Evolutionary conservation across 1,140 invertebrate species (phyloP).

Genomic region (Hyphantria cunea): DNA sequence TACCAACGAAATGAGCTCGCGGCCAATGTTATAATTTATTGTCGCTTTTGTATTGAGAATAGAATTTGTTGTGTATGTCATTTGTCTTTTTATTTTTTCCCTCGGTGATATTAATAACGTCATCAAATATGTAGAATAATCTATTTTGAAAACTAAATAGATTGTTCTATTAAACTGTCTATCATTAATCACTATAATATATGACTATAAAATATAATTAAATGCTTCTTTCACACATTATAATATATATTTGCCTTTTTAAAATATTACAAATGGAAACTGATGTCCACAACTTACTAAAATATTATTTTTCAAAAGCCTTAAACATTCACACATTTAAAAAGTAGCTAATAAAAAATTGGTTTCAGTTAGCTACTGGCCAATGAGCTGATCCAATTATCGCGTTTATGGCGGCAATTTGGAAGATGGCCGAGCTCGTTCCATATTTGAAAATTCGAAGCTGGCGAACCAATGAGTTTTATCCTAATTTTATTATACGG

Average conservation of each 20-base stretch:
- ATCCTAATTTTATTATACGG: conserved; percentile 70
- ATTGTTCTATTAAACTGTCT: conserved; percentile 3
- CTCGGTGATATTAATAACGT: conserved; percentile 27
- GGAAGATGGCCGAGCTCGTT: conserved; percentile 66
- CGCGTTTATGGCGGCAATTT: conserved; percentile 71
- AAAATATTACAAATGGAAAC: neutral
- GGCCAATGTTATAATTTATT: conserved; percentile 75
- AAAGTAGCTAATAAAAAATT: conserved; percentile 38
- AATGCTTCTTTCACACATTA: neutral
- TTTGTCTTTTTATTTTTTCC: conserved; percentile 29
- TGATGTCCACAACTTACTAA: conserved; percentile 8
- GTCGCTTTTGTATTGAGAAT: conserved; percentile 64
- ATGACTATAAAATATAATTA: conserved; percentile 5
- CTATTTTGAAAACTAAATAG: conserved; percentile 1
- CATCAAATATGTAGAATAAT: conserved; percentile 1
- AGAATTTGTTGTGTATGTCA: conserved; percentile 57
- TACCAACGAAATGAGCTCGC: conserved; percentile 62
- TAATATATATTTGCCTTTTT: conserved; percentile 3
- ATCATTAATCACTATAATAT: conserved; percentile 4
- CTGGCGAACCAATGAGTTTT: conserved; percentile 65
- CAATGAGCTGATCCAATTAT: conserved; percentile 74
- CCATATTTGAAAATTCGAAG: conserved; percentile 59
- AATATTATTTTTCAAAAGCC: conserved; percentile 17
- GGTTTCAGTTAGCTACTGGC: conserved; percentile 72
- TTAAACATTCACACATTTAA: conserved; percentile 24